These are phyloP conservation scores for Chloroceryle inda DNA, from an alignment of 2,797 vertebrate genomes.

Conservation along the genomic window DNA sequence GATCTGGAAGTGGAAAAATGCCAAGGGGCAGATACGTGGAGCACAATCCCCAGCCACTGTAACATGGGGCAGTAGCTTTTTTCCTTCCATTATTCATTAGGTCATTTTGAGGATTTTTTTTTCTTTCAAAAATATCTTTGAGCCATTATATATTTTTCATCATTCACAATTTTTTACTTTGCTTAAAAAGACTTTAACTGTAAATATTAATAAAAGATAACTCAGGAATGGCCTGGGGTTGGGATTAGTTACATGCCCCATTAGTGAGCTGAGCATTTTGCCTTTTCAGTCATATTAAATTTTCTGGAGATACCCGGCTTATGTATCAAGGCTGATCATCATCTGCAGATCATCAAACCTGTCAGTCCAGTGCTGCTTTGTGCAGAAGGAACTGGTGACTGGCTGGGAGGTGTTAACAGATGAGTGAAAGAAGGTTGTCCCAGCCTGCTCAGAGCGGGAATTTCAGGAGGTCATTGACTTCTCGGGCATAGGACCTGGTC, in stretches of 20 bases:
- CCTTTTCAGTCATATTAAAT: slow-evolving; percentile 5
- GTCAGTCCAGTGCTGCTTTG: background rate
- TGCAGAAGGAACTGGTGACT: background rate
- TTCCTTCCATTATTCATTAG: background rate
- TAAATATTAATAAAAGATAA: background rate
- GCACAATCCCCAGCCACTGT: background rate
- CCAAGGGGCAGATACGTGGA: background rate
- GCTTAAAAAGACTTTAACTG: background rate
- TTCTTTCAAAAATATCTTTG: background rate
- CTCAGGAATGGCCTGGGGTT: background rate
- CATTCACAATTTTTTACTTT: background rate
- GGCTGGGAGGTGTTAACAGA: background rate
- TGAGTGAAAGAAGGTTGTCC: background rate
- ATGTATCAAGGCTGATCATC: background rate
- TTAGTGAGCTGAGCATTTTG: background rate
- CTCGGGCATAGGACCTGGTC: background rate
- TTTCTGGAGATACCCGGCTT: slow-evolving; percentile 1
- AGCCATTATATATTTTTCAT: background rate
- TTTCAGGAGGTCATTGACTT: background rate
- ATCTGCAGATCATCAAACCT: slow-evolving; percentile 21
- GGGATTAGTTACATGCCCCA: background rate
- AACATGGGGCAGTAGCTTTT: background rate
- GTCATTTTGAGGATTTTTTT: background rate
- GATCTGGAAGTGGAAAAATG: background rate
- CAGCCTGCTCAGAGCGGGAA: background rate